Conservation (phyloP, 92 coral and sea anemone genomes). For the Umimayanthus chanpuru region DNA sequence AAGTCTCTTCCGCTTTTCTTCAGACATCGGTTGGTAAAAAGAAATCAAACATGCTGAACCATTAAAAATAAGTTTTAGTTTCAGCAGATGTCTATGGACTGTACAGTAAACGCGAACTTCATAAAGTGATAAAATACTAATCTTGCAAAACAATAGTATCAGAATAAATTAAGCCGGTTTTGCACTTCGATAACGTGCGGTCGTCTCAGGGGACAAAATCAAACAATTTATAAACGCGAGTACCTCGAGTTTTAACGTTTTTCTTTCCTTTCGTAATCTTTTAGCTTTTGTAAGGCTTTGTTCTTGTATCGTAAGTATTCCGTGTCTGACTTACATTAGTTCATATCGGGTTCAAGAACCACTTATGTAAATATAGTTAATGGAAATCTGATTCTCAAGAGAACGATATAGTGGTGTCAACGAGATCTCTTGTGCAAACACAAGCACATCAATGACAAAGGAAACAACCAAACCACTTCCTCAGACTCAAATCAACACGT, state of each 20-base stretch:
- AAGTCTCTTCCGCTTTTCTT: not conserved
- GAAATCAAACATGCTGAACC: not conserved
- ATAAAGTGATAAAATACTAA: not conserved
- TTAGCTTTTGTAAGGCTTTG: not conserved
- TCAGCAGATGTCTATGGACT: not conserved
- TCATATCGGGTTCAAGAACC: not conserved
- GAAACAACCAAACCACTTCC: not conserved
- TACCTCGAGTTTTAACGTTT: not conserved
- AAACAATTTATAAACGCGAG: not conserved
- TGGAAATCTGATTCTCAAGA: not conserved
- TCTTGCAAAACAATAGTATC: slow-evolving; percentile 14
- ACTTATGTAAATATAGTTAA: slow-evolving; percentile 13
- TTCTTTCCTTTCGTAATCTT: not conserved
- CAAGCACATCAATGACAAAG: not conserved
- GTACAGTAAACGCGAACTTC: not conserved
- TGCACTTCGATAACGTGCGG: not conserved
- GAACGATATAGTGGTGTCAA: not conserved
- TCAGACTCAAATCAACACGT: not conserved
- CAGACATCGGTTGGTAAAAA: not conserved
- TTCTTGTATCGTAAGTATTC: not conserved
- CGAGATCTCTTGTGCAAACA: not conserved
- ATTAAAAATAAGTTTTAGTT: no score
- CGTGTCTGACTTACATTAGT: not conserved
- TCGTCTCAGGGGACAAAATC: slow-evolving; percentile 8
- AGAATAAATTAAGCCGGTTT: slow-evolving; percentile 34